A percentile compares a stretch with the other conserved stretches of the same genome.
These are phyloP conservation scores for Oreochromis spilurus DNA, from an alignment of 2,113 vertebrate genomes.

Conservation along the genomic window DNA sequence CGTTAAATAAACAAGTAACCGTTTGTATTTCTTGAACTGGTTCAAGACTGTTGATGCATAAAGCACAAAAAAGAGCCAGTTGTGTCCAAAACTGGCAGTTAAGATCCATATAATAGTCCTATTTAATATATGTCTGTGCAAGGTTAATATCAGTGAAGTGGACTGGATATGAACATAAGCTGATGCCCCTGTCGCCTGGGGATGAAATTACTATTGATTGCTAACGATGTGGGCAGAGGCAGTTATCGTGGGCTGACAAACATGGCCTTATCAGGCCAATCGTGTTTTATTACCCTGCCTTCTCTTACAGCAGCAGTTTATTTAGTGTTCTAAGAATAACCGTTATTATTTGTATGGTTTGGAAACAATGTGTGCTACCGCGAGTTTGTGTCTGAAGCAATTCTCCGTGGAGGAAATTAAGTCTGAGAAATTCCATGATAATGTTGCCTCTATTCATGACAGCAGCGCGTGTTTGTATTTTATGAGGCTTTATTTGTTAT, in stretches of 20 bases:
- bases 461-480: neutral
- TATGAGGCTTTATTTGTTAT: neutral
- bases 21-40: neutral
- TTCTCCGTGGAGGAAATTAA: slow-evolving; percentile 23
- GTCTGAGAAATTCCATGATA: neutral
- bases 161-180: neutral
- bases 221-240: neutral
- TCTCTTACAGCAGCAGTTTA: neutral
- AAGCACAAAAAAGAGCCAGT: neutral
- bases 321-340: neutral
- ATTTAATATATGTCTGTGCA: neutral
- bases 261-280: neutral
- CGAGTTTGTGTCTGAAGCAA: neutral
- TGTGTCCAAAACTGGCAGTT: neutral
- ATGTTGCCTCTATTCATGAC: neutral
- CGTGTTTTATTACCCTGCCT: neutral
- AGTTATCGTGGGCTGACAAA: neutral
- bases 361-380: neutral
- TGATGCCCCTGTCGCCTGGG: neutral
- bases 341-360: neutral
- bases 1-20: neutral
- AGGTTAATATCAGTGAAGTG: slow-evolving; percentile 3
- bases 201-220: slow-evolving; percentile 44
- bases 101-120: neutral
- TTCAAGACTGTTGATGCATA: neutral